Evolutionary conservation across 2,888 invertebrate species (phyloP).

Genomic region (Leptinotarsa peninsularis): DNA sequence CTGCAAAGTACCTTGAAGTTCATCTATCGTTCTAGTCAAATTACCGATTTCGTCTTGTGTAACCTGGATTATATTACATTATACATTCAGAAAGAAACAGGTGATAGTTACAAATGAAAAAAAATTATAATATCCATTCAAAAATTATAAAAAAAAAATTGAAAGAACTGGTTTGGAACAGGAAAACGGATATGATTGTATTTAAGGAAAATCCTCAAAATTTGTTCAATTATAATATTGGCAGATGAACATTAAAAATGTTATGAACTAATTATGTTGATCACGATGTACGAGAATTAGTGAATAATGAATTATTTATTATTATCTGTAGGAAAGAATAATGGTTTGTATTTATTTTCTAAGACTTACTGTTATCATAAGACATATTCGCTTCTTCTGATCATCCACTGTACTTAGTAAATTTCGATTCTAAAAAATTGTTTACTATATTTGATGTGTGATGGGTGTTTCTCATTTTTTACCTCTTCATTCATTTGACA

Average conservation of each 20-base stretch:
- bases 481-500: slow-evolving; percentile 49
- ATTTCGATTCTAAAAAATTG: slow-evolving; percentile 50
- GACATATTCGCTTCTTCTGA: slow-evolving; percentile 42
- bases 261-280: background rate
- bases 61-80: slow-evolving; percentile 35
- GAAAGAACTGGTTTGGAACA: background rate
- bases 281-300: background rate
- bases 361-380: slow-evolving; percentile 48
- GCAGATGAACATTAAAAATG: background rate
- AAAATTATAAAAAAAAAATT: background rate
- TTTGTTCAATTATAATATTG: background rate
- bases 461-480: slow-evolving; percentile 14
- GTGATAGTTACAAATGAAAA: background rate
- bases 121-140: background rate
- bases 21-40: slow-evolving; percentile 50
- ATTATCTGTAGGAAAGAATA: background rate
- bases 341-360: background rate
- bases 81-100: background rate
- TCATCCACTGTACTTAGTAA: slow-evolving; percentile 46
- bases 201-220: background rate
- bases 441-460: slow-evolving; percentile 8
- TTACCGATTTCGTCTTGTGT: slow-evolving; percentile 50
- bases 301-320: too few relatives aligned
- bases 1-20: slow-evolving; percentile 48
- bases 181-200: background rate